A percentile compares a stretch with the other conserved stretches of the same genome.
Evolutionary conservation across 2,113 vertebrate species (phyloP).

Genomic region (Nansenia antarctica): DNA sequence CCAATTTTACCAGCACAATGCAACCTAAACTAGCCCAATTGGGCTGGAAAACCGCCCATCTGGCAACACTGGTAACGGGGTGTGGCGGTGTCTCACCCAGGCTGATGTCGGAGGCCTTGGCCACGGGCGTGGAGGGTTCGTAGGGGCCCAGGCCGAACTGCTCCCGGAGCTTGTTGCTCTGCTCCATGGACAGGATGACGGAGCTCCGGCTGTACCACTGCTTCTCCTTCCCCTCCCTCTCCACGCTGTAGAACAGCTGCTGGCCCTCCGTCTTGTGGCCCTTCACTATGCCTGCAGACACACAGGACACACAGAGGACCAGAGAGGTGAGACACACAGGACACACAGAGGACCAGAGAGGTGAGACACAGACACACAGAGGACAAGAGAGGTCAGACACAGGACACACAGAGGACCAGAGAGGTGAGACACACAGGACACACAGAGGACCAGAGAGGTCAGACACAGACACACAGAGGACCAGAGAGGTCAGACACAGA

Average conservation of each 20-base stretch:
- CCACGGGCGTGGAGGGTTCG: constrained; percentile 82
- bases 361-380: too few species aligned
- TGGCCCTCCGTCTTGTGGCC: constrained; percentile 86
- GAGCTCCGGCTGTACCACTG: constrained; percentile 91
- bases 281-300: constrained; percentile 83
- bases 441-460: too few species aligned
- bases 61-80: too few species aligned
- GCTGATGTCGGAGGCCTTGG: constrained; percentile 96
- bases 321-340: too few species aligned
- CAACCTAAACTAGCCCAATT: too few species aligned
- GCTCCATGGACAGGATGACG: constrained; percentile 92
- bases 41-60: too few species aligned
- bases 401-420: not conserved
- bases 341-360: too few species aligned
- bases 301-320: constrained; percentile 1
- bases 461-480: too few species aligned
- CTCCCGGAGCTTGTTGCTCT: constrained; percentile 90
- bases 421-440: too few species aligned
- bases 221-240: constrained; percentile 84
- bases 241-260: constrained; percentile 90
- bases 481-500: too few species aligned
- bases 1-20: too few species aligned
- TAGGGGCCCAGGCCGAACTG: constrained; percentile 93
- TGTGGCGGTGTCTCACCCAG: constrained; percentile 77
- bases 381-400: too few species aligned